These are phyloP conservation scores for Gila orcuttii DNA, from an alignment of 2,113 vertebrate species.

Conservation along the genomic window DNA sequence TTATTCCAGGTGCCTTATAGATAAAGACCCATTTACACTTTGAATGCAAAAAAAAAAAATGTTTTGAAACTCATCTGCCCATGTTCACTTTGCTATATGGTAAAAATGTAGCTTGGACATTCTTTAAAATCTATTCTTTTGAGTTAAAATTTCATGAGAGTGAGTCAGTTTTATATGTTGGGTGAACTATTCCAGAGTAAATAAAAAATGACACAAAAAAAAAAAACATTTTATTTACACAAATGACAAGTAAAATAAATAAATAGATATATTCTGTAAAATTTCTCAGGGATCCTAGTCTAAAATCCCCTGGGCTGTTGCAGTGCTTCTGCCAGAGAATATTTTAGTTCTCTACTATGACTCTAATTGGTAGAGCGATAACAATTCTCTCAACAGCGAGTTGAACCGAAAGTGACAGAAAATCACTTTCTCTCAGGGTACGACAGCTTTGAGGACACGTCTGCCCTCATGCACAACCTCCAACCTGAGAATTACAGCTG, in stretches of 20 bases:
- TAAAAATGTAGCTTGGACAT: neutral
- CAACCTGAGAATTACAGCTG: neutral
- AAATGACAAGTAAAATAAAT: neutral
- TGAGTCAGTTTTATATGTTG: neutral
- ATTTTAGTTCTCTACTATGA: neutral
- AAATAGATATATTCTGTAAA: neutral
- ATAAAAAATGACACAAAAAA: neutral
- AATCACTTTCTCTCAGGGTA: neutral
- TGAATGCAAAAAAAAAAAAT: neutral
- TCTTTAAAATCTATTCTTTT: neutral
- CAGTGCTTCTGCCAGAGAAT: neutral
- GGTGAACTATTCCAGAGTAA: neutral
- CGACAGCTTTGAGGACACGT: neutral
- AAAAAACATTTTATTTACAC: neutral
- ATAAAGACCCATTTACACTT: neutral
- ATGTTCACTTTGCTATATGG: neutral
- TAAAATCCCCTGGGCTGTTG: neutral
- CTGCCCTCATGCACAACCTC: neutral
- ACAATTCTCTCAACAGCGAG: constrained; percentile 10
- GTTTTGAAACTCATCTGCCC: neutral
- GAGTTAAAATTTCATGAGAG: no score
- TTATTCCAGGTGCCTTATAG: neutral
- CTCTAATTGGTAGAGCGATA: constrained; percentile 13
- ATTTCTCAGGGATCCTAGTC: neutral
- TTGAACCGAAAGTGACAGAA: constrained; percentile 20